Percentiles rank a stretch among this genome's conserved stretches.
Conservation (phyloP, 2,888 invertebrate genomes). For the Deilephila porcellus region DNA sequence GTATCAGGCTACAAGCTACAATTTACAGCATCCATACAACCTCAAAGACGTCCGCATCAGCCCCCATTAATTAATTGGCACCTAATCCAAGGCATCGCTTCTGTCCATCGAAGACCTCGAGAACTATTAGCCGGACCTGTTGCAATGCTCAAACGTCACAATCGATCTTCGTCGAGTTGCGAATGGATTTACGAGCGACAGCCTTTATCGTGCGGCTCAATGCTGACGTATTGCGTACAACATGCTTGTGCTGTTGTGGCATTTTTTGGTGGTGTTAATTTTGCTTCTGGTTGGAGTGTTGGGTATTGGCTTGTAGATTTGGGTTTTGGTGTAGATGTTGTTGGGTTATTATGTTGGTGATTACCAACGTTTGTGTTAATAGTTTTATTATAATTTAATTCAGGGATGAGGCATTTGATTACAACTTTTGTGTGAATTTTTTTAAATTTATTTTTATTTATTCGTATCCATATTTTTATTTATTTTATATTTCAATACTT, state of each 20-base stretch:
- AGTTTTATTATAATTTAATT: too few species aligned
- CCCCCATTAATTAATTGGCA: constrained; percentile 35
- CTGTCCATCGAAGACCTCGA: constrained; percentile 20
- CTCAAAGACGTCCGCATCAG: not conserved
- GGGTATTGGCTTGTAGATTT: not conserved
- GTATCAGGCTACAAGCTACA: not conserved
- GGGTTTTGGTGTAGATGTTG: too few species aligned
- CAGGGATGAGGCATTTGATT: too few species aligned
- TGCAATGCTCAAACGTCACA: constrained; percentile 54
- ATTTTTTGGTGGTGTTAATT: not conserved
- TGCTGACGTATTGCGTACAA: constrained; percentile 37
- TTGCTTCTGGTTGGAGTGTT: not conserved
- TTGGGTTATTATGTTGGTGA: too few species aligned
- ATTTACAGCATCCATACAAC: not conserved
- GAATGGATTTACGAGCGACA: constrained; percentile 68
- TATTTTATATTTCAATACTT: too few species aligned
- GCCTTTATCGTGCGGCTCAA: constrained; percentile 53
- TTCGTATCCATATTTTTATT: too few species aligned
- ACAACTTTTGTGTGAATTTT: too few species aligned
- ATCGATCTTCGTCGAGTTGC: constrained; percentile 68
- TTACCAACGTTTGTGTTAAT: too few species aligned
- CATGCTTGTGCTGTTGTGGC: constrained; percentile 7
- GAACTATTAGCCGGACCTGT: constrained; percentile 39
- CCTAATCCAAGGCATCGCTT: constrained; percentile 2
- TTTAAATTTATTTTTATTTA: too few species aligned